Evolutionary conservation across 2,113 vertebrate genomes (phyloP), one percentile per base, ranked within the genome.

Genomic region (Gallinago jamesoni): DNA sequence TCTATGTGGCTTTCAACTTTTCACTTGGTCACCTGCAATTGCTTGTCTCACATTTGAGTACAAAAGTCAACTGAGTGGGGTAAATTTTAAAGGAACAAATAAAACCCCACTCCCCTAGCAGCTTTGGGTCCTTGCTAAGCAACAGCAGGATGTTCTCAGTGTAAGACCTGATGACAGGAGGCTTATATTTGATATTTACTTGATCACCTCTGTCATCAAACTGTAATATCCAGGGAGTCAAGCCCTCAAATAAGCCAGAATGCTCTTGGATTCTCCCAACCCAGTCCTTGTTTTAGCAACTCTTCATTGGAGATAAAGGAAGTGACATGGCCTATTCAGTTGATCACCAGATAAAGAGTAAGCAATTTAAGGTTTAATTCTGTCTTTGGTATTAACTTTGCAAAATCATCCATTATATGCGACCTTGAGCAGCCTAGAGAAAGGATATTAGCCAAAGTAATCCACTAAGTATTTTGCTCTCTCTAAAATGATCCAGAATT

Each of bases 381-480:
- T 67, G 16, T n/a, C 39, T 93, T 73, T 53, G 2, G 13, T 43
- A 63, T 68, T 75, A 52, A 24, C 21, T 47, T 19, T 23, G 7
- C 33, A 79, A 74, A 81, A 35, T 9, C 92, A 91, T 89, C 63
- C 69, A 96, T 96, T 95, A 84, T 35, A 69, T 9, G 59, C 48
- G 68, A 79, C 94, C 81, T 84, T 82, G 39, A 81, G 30, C 59
- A 96, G 64, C 31, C 75, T 50, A 43, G n/a, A 76, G 53, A 90
- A 79, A 11, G 4, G 33, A 45, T 91, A 92, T 92, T n/a, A 89
- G 66, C 80, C 18, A 37, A 86, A 96, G 86, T 72, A 86, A 89
- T 72, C 48, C 53, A 76, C 73, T 82, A 90, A 94, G 62, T 62
- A 50, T 89, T 90, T 72, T 87, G 10, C 24, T 87, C 3, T 50